Evolutionary conservation across 2,888 invertebrate genomes (phyloP).

Genomic region (Plebejus anna): DNA sequence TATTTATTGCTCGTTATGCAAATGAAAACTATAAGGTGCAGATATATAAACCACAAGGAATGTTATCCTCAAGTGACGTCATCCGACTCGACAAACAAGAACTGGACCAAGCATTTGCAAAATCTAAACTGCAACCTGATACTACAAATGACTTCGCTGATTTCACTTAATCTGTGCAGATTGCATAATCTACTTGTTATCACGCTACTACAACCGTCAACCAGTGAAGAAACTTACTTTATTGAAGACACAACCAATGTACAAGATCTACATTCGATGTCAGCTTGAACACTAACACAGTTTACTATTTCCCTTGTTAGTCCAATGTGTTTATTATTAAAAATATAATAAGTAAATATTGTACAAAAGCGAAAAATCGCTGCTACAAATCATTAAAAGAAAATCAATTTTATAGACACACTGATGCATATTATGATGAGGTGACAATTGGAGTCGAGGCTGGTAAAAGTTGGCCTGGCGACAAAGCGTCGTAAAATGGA

Average conservation of each 20-base stretch:
- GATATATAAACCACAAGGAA: conserved; percentile 33
- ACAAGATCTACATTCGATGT: background rate
- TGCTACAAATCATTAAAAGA: background rate
- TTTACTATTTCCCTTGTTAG: background rate
- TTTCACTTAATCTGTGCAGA: conserved; percentile 37
- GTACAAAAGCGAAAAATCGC: background rate
- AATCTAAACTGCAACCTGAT: conserved; percentile 42
- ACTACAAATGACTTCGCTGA: conserved; percentile 32
- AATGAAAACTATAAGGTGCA: conserved; percentile 29
- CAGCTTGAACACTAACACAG: background rate
- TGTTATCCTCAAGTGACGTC: conserved; percentile 39
- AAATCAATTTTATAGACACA: conserved; percentile 13
- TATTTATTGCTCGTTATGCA: conserved; percentile 29
- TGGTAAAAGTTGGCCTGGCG: conserved; percentile 9
- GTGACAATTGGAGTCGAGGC: conserved; percentile 12
- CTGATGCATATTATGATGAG: background rate
- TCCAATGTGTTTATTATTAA: background rate
- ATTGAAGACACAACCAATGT: background rate
- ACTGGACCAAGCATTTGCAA: conserved; percentile 47
- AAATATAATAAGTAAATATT: background rate
- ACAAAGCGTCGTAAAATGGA: conserved; percentile 6
- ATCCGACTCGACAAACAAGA: conserved; percentile 41
- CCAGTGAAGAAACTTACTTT: background rate
- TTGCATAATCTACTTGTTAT: conserved; percentile 3
- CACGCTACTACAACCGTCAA: background rate